Conservation (phyloP, 2,113 vertebrate species). For the Rhea americana region DNA sequence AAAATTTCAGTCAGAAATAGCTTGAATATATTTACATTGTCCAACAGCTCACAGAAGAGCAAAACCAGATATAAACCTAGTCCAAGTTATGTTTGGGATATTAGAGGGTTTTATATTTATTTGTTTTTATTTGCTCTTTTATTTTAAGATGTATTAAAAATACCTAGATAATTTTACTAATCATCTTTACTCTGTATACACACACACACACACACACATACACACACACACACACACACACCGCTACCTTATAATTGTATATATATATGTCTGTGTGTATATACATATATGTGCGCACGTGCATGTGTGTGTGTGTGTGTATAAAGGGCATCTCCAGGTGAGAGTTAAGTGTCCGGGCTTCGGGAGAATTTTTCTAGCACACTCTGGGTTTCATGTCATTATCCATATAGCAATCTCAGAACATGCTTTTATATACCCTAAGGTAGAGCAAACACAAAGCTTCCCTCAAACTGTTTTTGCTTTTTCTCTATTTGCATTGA, state of each 20-base stretch:
- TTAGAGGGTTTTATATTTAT: not conserved
- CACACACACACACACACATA: no score
- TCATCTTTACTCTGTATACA: not conserved
- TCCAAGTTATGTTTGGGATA: not conserved
- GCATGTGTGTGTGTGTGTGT: no score
- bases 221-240: no score
- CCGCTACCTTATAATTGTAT: no score
- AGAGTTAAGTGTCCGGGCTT: not conserved
- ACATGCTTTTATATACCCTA: not conserved
- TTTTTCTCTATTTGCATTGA: not conserved
- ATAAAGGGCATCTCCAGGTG: not conserved
- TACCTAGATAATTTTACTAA: not conserved
- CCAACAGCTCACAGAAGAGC: not conserved
- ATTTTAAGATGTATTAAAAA: not conserved
- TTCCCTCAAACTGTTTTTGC: not conserved
- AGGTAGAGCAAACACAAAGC: not conserved
- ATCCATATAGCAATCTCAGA: not conserved
- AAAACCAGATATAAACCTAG: not conserved
- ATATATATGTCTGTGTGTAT: no score
- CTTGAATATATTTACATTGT: not conserved
- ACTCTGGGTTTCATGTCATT: not conserved
- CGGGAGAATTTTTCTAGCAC: not conserved
- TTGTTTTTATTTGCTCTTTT: not conserved
- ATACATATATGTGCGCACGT: no score
- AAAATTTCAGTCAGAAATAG: not conserved